Base-by-base conservation (phyloP, 2,797 vertebrate genomes). In the Pseudomugil tenellus region DNA sequence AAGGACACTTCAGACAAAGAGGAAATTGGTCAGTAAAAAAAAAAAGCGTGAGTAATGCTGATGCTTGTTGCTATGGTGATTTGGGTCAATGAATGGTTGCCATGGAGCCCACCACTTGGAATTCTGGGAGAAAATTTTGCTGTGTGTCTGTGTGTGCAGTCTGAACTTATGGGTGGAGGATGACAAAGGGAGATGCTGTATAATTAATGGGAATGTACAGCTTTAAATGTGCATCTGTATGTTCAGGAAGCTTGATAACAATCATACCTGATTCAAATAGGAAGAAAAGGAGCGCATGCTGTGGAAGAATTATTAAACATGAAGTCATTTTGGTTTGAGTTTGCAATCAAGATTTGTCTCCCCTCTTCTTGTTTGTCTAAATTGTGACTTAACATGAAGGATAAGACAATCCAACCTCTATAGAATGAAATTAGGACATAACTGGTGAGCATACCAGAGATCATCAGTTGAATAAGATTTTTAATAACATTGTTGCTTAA, bases 1-100 rank as follows among this genome's bases (percentile, higher is more conserved):
- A 72, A 56, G 39, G 60, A 62, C 70, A 67, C 55, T 72, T 81
- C 85, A 89, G 75, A 90, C 88, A 90, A 89, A 87, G 85, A 89
- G 86, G 77, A 91, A 91, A 87, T 83, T 90, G 83, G 87, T 88
- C 84, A 84, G 83, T 76, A 34, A 67, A 78, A 43, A 70, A 80
- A 67, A 52, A 79, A 85, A 79, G 35, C 32, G 57, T 57, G 75
- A 80, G 81, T 90, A 84, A 89, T 74, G 77, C 74, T 80, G 84
- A 88, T 85, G 87, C 83, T 80, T 84, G 91, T 92, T 92, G 74
- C 90, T 84, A 89, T 93, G 83, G 91, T 78, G 84, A 93, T 86
- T 76, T 70, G 77, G 88, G 85, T 90, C 88, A 90, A 79, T 90
- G 88, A 90, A 82, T 83, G 85, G 90, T 92, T 92, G 89, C 90